Conservation (phyloP, 2,888 invertebrate genomes). For the Calameuta pallipes region DNA sequence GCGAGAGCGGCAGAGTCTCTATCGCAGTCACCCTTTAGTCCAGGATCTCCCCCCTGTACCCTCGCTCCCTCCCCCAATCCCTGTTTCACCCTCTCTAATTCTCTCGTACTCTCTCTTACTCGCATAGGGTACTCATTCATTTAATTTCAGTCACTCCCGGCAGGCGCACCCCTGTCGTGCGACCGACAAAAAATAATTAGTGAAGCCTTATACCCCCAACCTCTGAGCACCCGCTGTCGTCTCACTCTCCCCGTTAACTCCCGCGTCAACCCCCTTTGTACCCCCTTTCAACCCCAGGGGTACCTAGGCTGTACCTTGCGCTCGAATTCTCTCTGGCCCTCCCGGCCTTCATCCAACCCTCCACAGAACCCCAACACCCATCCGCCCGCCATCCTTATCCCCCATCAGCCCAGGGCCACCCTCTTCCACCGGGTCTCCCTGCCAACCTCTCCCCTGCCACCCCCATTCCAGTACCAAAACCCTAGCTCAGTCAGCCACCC, state of each 20-base stretch:
- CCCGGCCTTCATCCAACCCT: conserved; percentile 25
- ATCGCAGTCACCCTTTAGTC: conserved; percentile 5
- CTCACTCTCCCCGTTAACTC: conserved; percentile 26
- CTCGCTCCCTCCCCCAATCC: conserved; percentile 7
- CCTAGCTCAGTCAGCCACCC: conserved; percentile 57
- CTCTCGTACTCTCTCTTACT: conserved; percentile 20
- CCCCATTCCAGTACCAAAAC: conserved; percentile 52
- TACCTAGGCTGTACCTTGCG: conserved; percentile 55
- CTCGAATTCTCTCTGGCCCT: conserved; percentile 52
- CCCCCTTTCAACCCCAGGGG: conserved; percentile 56
- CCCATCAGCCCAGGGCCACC: conserved; percentile 8
- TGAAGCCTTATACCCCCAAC: conserved; percentile 60
- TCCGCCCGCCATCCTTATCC: conserved; percentile 21
- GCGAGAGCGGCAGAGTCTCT: conserved; percentile 14
- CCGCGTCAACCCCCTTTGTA: conserved; percentile 26
- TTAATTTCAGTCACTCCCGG: conserved; percentile 64
- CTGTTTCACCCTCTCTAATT: conserved; percentile 12
- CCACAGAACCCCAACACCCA: conserved; percentile 22
- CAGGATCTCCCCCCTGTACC: neutral
- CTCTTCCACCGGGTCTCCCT: conserved; percentile 45
- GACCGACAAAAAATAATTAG: conserved; percentile 66
- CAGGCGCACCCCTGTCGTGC: conserved; percentile 62
- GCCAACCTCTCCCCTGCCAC: conserved; percentile 48
- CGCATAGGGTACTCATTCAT: conserved; percentile 58
- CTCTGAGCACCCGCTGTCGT: conserved; percentile 21